Conservation (phyloP, 35 echinoderm and acorn worm species). For the Apostichopus californicus region DNA sequence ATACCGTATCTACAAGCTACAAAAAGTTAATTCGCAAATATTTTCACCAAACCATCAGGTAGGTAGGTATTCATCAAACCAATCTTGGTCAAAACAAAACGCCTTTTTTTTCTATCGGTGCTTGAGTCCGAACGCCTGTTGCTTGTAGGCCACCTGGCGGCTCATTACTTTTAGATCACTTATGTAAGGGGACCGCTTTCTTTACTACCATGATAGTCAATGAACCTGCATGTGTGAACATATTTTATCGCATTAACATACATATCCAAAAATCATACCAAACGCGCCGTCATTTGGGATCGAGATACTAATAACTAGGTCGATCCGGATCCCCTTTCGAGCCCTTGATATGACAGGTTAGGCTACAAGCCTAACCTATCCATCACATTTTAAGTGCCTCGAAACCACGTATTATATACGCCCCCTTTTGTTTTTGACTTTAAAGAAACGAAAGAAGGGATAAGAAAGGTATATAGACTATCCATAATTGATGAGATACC, state of each 20-base stretch:
- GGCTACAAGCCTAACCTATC: not conserved
- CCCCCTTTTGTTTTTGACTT: no score
- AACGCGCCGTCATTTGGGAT: not conserved
- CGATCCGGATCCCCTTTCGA: not conserved
- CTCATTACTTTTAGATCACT: not conserved
- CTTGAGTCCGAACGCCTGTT: not conserved
- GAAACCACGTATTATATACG: not conserved
- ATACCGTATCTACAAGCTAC: no score
- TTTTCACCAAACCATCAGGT: no score
- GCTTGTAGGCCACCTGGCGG: not conserved
- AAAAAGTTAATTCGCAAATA: no score
- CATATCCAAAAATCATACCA: not conserved
- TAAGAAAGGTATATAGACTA: not conserved
- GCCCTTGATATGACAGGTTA: not conserved
- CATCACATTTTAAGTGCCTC: not conserved
- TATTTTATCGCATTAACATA: not conserved
- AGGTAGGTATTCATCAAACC: no score
- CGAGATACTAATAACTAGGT: not conserved
- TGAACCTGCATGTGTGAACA: not conserved
- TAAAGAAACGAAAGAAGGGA: no score
- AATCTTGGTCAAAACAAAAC: no score
- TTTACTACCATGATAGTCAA: not conserved
- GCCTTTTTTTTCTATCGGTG: no score
- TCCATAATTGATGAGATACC: not conserved
- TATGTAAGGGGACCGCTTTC: not conserved